Base-by-base conservation (phyloP, 2,888 invertebrate species). In the Monoplex corrugatus region DNA sequence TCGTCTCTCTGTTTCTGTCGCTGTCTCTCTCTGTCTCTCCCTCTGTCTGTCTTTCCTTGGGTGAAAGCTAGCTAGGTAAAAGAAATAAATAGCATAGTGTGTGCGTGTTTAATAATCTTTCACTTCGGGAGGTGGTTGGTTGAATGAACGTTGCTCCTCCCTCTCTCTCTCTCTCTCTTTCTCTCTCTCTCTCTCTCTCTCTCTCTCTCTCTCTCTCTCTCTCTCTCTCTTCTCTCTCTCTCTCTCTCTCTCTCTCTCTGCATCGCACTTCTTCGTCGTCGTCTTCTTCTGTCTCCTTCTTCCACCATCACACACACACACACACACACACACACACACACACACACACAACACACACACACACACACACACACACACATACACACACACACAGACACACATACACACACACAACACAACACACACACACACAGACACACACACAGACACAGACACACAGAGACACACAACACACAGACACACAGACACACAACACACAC, bases 221-320 rank as follows among this genome's bases (percentile, higher is more conserved):
- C 19, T 68, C 68, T 68, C 19, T 68, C 82, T 82, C 44, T 44
- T 35, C 5, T 38, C 82, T 83, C 82, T 83, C 82, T 45, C 32
- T 83, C 45, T 83, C 45, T 83, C 45, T 83, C 32, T 83, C 82
- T 83, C 82, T 45, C 45, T 83, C 45, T 83, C 45, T 83, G n/a
- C 45, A 44, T 83, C 45, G 44, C 82, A 45, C 45, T 83, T 83
- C 82, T 45, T 2, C 45, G 32, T 44, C 32, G 44, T 32, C 45
- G n/a, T 83, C 45, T 83, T 16, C 45, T 32, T 83, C 45, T 45
- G n/a, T 83, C 45, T 83, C 28, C 32, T 2, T 45, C 16, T 32
- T 28, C 28, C 68, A 19, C 68, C 28, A 10, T 68, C 68, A 10
- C 57, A 57, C 19, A 50, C 50, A 50, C 10, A 50, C 50, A 50